These are phyloP conservation scores for Colossoma macropomum DNA, from an alignment of 2,113 vertebrate genomes.

Conservation along the genomic window DNA sequence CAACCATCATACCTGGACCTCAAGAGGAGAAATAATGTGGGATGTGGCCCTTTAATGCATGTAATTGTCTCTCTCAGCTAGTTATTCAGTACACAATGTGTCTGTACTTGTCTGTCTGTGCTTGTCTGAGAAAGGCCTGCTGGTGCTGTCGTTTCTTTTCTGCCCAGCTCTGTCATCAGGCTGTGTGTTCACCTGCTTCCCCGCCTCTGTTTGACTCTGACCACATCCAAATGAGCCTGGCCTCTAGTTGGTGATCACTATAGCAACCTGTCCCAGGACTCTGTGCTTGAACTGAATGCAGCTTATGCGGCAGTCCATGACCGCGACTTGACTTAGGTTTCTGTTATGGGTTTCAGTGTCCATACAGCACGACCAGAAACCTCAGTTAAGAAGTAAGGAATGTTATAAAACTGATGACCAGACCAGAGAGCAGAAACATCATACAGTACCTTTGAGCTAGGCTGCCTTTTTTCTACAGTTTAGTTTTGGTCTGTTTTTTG, in stretches of 20 bases:
- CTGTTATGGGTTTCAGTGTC: not conserved
- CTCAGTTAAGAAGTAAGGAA: not conserved
- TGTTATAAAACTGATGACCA: not conserved
- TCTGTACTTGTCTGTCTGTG: not conserved
- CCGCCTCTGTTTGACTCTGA: not conserved
- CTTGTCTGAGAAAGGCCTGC: not conserved
- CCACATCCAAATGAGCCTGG: slow-evolving; percentile 59
- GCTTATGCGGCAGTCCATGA: not conserved
- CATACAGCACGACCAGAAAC: not conserved
- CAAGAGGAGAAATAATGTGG: too few relatives aligned
- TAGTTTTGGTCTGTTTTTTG: not conserved
- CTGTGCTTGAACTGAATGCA: not conserved
- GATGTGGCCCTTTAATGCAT: too few relatives aligned
- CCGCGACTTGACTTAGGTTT: not conserved
- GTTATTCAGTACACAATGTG: not conserved
- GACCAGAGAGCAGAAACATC: not conserved
- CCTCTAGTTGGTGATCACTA: slow-evolving; percentile 21
- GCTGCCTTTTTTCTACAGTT: not conserved
- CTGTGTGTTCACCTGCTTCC: not conserved
- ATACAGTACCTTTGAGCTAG: not conserved
- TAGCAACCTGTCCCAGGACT: not conserved
- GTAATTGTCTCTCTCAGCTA: too few relatives aligned
- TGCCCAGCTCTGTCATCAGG: not conserved
- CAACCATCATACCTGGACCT: too few relatives aligned
- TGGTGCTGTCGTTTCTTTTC: not conserved